Conservation (phyloP, 1,140 invertebrate species). For the Lucilia cuprina region DNA sequence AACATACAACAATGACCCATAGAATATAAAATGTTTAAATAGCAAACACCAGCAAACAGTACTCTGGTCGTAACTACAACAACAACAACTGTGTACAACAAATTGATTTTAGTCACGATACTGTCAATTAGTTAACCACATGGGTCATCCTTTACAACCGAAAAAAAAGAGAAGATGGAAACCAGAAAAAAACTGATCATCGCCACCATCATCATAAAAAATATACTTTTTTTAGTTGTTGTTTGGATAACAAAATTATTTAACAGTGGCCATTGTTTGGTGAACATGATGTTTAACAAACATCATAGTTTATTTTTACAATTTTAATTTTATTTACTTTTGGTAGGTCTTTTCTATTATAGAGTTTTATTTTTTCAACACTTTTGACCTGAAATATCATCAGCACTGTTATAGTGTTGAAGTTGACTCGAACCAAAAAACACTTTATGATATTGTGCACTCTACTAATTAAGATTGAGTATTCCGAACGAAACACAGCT, state of each 20-base stretch:
- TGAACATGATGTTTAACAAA: not conserved
- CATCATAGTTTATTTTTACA: not conserved
- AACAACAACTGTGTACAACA: slow-evolving; percentile 36
- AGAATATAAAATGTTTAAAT: not conserved
- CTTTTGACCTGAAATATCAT: not conserved
- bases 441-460: too few relatives aligned
- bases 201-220: not conserved
- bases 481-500: too few relatives aligned
- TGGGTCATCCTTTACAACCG: slow-evolving; percentile 38
- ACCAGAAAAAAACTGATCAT: not conserved
- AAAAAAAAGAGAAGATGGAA: not conserved
- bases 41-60: not conserved
- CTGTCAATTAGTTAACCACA: slow-evolving; percentile 42
- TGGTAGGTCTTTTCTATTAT: not conserved
- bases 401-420: too few relatives aligned
- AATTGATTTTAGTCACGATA: slow-evolving; percentile 43
- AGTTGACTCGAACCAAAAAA: too few relatives aligned
- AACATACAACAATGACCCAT: not conserved
- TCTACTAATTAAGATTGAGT: too few relatives aligned
- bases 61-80: slow-evolving; percentile 17
- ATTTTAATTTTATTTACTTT: not conserved
- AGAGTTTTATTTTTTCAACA: not conserved
- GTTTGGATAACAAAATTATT: not conserved
- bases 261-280: slow-evolving; percentile 21
- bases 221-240: not conserved